Base-by-base conservation (phyloP, 2,888 invertebrate genomes). In the Sesamia inferens region DNA sequence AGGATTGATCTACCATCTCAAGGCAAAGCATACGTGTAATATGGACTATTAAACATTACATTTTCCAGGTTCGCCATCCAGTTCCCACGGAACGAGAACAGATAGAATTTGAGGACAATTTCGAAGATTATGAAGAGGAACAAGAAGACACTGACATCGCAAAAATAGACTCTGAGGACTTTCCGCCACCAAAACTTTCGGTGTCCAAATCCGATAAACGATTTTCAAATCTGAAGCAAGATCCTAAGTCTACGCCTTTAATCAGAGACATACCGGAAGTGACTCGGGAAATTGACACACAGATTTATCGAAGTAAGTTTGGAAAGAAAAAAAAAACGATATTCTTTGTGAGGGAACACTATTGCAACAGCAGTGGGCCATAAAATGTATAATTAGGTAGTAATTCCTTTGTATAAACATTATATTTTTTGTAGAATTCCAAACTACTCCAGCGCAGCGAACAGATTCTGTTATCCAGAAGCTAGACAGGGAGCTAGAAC, bases 111-210 rank as follows among this genome's bases (percentile, higher is more conserved):
- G 82, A 81, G 1, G 72, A 74, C 7, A 76, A 74, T 13, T 76
- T 81, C 13, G 76, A 75, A 6, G 78, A 81, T n/a, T 71, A 78
- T 0, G 79, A 82, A 0, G 83, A 79, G 5, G n/a, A 68, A 13
- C 4, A 16, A 2, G 79, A 83, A 0, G 69, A 73, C 0, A 66
- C 47, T 19, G 80, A 83, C 3, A 51, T 65, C 0, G 58, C 69
- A 19, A 66, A 75, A 19, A 22, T 57, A 10, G 80, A 79, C 7
- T 59, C 48, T 4, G 71, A 24, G 5, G 72, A 81, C 0, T 19
- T 58, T 3, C 22, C 68, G 7, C 51, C 63, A 16, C 48, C 76
- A 5, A 54, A 16, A 11, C n/a, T 57, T 4, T 61, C 57, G 72
- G 2, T 22, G 11, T 19, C 70, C 8, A 68, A 44, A n/a, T 58